phyloP scores from a whole-genome alignment of 2,888 invertebrate genomes.

The Synergus itoensis region DNA sequence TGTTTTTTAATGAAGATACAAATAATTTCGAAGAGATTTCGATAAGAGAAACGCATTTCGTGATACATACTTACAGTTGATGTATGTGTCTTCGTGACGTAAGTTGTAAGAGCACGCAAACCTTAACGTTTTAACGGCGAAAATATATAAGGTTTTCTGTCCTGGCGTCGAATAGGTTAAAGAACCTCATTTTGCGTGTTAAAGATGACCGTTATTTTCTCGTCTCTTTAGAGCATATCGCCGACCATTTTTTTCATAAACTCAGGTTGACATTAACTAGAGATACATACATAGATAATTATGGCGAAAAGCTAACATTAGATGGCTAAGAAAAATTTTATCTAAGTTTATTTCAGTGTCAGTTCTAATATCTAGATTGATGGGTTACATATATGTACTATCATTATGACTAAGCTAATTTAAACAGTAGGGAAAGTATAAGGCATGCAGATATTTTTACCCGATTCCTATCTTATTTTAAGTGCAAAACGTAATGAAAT shows the following conservation, averaged over 20 bases:
- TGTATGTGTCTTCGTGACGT: conserved; percentile 17
- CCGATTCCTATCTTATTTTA: neutral
- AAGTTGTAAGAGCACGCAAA: conserved; percentile 1
- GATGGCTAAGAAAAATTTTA: neutral
- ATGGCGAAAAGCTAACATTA: neutral
- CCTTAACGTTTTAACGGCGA: neutral
- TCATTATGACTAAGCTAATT: conserved; percentile 3
- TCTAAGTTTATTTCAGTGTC: neutral
- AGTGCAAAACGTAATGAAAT: neutral
- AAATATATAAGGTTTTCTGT: neutral
- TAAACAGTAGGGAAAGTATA: conserved; percentile 3
- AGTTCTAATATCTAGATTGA: neutral
- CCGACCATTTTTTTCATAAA: neutral
- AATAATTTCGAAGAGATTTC: neutral
- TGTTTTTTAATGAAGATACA: neutral
- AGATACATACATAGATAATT: neutral
- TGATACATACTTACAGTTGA: neutral
- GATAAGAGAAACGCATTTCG: neutral
- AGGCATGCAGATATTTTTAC: neutral
- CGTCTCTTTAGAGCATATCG: neutral
- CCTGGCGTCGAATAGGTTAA: neutral
- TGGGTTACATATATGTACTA: neutral
- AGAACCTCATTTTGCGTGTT: conserved; percentile 16
- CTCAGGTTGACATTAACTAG: conserved; percentile 16
- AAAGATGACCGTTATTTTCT: neutral